These are phyloP conservation scores for Rhopalosiphum maidis DNA, from an alignment of 1,140 invertebrate genomes.

Conservation along the genomic window DNA sequence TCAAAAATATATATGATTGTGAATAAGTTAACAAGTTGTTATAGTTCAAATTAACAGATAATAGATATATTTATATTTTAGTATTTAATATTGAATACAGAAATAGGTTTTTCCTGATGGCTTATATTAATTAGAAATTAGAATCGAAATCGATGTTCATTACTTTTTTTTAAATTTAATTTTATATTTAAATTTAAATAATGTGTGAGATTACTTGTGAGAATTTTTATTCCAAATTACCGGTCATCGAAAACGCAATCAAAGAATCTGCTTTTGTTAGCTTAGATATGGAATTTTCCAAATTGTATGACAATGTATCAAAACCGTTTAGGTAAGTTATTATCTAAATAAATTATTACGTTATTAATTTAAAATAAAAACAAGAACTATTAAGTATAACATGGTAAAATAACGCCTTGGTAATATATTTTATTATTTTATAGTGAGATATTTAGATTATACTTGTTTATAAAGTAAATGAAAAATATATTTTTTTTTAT, in stretches of 20 bases:
- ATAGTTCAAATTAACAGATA: neutral
- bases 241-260: neutral
- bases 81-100: too few relatives aligned
- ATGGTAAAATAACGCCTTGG: neutral
- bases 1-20: too few relatives aligned
- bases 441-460: neutral
- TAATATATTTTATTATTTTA: neutral
- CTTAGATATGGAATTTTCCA: conserved; percentile 51
- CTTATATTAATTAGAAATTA: too few relatives aligned
- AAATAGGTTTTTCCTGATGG: too few relatives aligned
- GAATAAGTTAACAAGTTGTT: too few relatives aligned
- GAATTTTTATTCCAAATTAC: conserved; percentile 39
- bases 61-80: too few relatives aligned
- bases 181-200: neutral
- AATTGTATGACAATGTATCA: neutral
- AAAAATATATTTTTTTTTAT: neutral
- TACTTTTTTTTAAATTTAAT: neutral
- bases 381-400: neutral
- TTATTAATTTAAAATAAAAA: neutral
- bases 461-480: neutral
- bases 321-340: conserved; percentile 41
- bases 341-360: too few relatives aligned
- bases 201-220: conserved; percentile 38
- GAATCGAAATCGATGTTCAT: too few relatives aligned
- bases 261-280: conserved; percentile 43